These are phyloP conservation scores for Gephyroberyx darwinii DNA, from an alignment of 2,797 vertebrate genomes.

Conservation along the genomic window DNA sequence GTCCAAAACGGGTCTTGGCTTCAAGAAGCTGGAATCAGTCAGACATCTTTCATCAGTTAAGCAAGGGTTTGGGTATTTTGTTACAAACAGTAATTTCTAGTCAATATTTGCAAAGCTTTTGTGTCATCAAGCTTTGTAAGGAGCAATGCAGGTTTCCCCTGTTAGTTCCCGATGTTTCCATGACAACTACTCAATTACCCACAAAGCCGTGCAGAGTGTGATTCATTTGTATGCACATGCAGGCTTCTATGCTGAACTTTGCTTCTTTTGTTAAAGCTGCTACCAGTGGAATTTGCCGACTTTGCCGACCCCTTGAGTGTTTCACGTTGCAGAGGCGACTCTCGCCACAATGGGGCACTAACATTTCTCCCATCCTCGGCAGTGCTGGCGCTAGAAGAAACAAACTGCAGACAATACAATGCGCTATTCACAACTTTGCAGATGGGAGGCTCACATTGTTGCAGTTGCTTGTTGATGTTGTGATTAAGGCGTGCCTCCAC, in stretches of 20 bases:
- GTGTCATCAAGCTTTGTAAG: conserved; percentile 1
- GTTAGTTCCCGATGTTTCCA: conserved; percentile 25
- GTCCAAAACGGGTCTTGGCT: too few relatives aligned
- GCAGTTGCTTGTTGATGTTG: conserved; percentile 23
- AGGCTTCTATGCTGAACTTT: too few relatives aligned
- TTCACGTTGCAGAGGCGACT: too few relatives aligned
- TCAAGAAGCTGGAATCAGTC: neutral
- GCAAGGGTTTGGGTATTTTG: neutral
- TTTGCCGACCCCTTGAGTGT: too few relatives aligned
- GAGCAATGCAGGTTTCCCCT: conserved; percentile 7
- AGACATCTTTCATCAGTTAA: conserved; percentile 17
- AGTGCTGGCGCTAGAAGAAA: too few relatives aligned
- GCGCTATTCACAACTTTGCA: too few relatives aligned
- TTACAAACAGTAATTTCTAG: too few relatives aligned
- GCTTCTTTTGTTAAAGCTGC: too few relatives aligned
- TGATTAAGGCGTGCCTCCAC: neutral
- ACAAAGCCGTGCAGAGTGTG: conserved; percentile 2
- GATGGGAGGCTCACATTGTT: neutral
- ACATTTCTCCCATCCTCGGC: too few relatives aligned
- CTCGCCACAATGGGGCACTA: too few relatives aligned
- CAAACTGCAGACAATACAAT: too few relatives aligned
- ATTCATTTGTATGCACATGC: neutral
- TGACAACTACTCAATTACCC: conserved; percentile 14
- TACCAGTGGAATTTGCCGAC: too few relatives aligned
- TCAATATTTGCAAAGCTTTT: conserved; percentile 22